Evolutionary conservation across 1,140 invertebrate species (phyloP).

Genomic region (Teleogryllus occipitalis): DNA sequence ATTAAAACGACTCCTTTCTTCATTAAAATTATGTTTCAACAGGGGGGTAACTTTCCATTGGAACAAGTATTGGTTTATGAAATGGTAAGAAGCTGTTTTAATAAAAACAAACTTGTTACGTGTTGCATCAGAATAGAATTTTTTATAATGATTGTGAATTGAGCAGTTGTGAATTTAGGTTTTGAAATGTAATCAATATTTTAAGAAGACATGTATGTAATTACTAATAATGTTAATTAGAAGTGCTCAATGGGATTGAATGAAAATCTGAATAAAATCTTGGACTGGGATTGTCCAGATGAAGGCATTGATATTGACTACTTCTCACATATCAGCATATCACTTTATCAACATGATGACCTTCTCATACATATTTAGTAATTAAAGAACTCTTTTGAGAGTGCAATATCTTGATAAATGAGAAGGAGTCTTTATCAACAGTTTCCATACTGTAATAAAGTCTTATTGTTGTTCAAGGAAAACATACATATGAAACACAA

Average conservation of each 20-base stretch:
- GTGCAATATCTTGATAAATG: background rate
- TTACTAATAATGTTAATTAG: slow-evolving; percentile 14
- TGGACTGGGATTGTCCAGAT: background rate
- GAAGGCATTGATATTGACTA: background rate
- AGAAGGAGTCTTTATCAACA: background rate
- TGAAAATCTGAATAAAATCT: background rate
- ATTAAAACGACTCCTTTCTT: background rate
- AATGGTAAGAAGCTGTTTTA: slow-evolving; percentile 14
- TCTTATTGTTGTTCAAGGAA: background rate
- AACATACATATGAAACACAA: background rate
- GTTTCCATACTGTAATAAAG: background rate
- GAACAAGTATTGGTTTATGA: slow-evolving; percentile 12
- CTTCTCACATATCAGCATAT: background rate
- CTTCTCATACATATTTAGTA: background rate
- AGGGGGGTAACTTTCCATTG: slow-evolving; percentile 6
- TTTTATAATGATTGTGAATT: slow-evolving; percentile 13
- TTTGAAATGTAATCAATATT: slow-evolving; percentile 6
- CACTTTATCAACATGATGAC: no score
- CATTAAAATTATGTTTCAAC: slow-evolving; percentile 11
- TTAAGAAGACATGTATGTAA: slow-evolving; percentile 15
- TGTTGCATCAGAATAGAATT: slow-evolving; percentile 17
- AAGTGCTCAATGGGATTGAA: slow-evolving; percentile 13
- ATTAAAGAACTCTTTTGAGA: background rate
- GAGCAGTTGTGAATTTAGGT: slow-evolving; percentile 4
- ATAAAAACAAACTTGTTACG: slow-evolving; percentile 13